Percentiles rank a stretch among this genome's conserved stretches.
phyloP scores from a whole-genome alignment of 2,797 vertebrate genomes.

The Pseudochirops cupreus region DNA sequence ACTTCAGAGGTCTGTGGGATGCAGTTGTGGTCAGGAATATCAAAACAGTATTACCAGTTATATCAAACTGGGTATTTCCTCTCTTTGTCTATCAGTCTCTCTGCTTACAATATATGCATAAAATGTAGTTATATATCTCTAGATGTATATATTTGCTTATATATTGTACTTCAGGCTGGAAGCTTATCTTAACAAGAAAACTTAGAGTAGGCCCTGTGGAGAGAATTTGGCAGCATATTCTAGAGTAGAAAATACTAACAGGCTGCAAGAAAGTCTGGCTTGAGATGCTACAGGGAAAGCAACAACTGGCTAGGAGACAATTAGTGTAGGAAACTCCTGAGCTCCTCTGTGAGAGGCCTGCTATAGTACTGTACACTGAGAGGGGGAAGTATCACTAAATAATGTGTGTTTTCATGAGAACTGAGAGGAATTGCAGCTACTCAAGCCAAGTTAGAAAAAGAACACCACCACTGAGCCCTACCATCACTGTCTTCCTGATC shows the following conservation, averaged over 20 bases:
- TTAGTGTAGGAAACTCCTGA: conserved; percentile 81
- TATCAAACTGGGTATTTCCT: neutral
- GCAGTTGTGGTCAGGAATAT: neutral
- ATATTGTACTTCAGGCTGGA: conserved; percentile 52
- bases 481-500: conserved; percentile 47
- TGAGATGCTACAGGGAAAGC: conserved; percentile 76
- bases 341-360: conserved; percentile 55
- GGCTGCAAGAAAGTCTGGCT: conserved; percentile 83
- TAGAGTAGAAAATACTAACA: conserved; percentile 83
- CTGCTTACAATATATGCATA: neutral
- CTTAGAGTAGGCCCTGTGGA: conserved; percentile 78
- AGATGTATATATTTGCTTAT: conserved; percentile 41
- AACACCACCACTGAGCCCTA: conserved; percentile 57
- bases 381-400: conserved; percentile 66
- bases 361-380: neutral
- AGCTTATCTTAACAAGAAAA: conserved; percentile 81
- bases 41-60: neutral
- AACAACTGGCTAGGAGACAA: conserved; percentile 78
- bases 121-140: neutral
- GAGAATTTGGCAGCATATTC: conserved; percentile 80
- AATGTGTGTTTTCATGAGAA: conserved; percentile 73
- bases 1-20: neutral
- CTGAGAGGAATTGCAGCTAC: conserved; percentile 43
- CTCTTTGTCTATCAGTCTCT: neutral
- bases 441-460: conserved; percentile 77